phyloP scores from a whole-genome alignment of 2,113 vertebrate species.

The Erythrolamprus reginae region DNA sequence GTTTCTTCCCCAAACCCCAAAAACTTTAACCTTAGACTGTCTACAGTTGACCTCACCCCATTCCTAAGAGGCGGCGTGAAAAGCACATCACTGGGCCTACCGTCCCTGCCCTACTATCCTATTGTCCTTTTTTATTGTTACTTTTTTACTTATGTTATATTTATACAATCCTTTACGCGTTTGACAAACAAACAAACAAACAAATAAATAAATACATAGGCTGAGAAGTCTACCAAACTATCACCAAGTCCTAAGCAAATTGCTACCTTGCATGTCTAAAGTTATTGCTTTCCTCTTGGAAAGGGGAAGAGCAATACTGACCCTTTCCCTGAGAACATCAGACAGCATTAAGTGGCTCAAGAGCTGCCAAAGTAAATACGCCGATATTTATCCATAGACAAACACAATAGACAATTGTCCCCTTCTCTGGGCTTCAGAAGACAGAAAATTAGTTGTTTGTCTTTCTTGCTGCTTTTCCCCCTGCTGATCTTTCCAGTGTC shows the following conservation, averaged over 20 bases:
- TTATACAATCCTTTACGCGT: too few species aligned
- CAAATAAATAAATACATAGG: too few species aligned
- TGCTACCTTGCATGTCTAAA: background rate
- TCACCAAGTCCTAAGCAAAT: slow-evolving; percentile 23
- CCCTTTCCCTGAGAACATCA: background rate
- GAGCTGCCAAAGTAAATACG: background rate
- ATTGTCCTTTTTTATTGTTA: too few species aligned
- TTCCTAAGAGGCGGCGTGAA: too few species aligned
- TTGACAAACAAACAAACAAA: too few species aligned
- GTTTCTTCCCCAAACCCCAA: too few species aligned
- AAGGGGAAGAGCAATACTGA: background rate
- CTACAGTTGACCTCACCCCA: too few species aligned
- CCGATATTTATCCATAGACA: background rate
- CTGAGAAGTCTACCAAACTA: slow-evolving; percentile 20
- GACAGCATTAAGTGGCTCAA: fast-evolving
- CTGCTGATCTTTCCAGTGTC: background rate
- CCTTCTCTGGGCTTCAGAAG: background rate
- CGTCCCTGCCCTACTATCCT: too few species aligned
- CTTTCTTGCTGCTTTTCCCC: background rate
- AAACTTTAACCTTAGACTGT: too few species aligned
- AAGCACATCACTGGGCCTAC: too few species aligned
- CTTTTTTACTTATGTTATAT: too few species aligned
- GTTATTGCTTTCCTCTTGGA: slow-evolving; percentile 12
- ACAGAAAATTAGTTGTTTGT: slow-evolving; percentile 1
- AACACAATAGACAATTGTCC: background rate